These are phyloP conservation scores for Rhinolophus ferrumequinum DNA, from an alignment of 2,113 vertebrate genomes.

Conservation along the genomic window DNA sequence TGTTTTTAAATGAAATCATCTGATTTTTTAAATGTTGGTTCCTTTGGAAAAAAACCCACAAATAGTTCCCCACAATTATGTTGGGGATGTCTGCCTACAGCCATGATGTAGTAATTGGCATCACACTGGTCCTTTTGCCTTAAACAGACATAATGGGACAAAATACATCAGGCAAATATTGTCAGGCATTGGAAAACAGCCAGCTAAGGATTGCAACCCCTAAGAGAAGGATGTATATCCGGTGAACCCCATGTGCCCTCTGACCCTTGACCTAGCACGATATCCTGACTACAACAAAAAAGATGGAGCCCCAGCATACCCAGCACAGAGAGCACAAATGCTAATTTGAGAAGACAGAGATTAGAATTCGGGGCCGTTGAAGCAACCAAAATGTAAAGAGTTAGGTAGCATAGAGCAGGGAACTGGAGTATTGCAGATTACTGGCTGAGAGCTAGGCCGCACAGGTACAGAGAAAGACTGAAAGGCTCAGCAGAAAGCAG, in stretches of 20 bases:
- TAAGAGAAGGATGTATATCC: background rate
- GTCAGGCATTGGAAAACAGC: background rate
- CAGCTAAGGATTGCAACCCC: background rate
- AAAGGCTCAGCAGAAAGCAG: background rate
- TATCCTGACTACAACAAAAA: background rate
- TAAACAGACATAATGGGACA: background rate
- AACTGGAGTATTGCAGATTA: background rate
- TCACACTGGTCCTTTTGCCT: background rate
- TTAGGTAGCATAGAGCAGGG: background rate
- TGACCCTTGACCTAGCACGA: background rate
- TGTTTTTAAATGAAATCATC: background rate
- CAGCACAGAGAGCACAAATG: background rate
- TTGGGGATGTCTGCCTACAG: background rate
- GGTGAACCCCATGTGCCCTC: background rate
- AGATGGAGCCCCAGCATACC: background rate
- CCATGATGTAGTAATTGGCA: background rate
- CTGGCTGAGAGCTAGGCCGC: background rate
- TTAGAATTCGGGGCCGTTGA: background rate
- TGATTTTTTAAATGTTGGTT: background rate
- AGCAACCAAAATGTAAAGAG: background rate
- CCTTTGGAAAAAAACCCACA: background rate
- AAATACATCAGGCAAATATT: background rate
- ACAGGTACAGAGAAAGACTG: background rate
- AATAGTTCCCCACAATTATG: no score
- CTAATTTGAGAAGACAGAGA: background rate